Conservation (phyloP, 2,113 vertebrate species). For the Austrofundulus limnaeus region DNA sequence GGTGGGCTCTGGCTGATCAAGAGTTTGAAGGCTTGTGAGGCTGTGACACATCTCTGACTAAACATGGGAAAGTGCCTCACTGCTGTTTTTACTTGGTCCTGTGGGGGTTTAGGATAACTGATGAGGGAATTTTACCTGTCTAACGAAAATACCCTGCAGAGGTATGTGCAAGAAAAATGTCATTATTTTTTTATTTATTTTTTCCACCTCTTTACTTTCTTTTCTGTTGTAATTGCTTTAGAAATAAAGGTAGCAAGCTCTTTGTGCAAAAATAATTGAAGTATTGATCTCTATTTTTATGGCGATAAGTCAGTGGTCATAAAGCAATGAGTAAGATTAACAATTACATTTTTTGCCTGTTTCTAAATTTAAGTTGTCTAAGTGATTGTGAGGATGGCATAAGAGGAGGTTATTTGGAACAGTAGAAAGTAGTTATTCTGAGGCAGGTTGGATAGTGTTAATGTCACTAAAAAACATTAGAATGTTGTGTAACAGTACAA, state of each 20-base stretch:
- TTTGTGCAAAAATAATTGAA: too few relatives aligned
- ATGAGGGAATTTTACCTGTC: not conserved
- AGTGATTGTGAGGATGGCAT: too few relatives aligned
- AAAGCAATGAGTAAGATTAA: too few relatives aligned
- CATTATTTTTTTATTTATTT: not conserved
- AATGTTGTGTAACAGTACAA: too few relatives aligned
- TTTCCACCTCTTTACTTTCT: not conserved
- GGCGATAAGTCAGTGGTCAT: too few relatives aligned
- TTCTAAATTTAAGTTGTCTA: too few relatives aligned
- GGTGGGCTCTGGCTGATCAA: slow-evolving; percentile 49
- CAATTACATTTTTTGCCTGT: too few relatives aligned
- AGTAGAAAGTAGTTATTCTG: too few relatives aligned
- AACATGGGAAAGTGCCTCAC: slow-evolving; percentile 15
- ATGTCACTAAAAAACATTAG: too few relatives aligned
- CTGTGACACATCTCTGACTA: slow-evolving; percentile 23
- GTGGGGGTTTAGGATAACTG: slow-evolving; percentile 16
- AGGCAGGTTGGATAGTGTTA: too few relatives aligned
- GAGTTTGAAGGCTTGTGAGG: slow-evolving; percentile 30
- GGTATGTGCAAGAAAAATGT: not conserved
- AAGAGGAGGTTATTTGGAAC: too few relatives aligned
- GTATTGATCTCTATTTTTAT: too few relatives aligned
- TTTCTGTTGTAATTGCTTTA: slow-evolving; percentile 1
- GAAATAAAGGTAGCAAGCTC: not conserved
- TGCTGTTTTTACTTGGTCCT: not conserved
- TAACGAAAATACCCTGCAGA: not conserved